Evolutionary conservation across 2,888 invertebrate species (phyloP).

Genomic region (Drosophila subquinaria): DNA sequence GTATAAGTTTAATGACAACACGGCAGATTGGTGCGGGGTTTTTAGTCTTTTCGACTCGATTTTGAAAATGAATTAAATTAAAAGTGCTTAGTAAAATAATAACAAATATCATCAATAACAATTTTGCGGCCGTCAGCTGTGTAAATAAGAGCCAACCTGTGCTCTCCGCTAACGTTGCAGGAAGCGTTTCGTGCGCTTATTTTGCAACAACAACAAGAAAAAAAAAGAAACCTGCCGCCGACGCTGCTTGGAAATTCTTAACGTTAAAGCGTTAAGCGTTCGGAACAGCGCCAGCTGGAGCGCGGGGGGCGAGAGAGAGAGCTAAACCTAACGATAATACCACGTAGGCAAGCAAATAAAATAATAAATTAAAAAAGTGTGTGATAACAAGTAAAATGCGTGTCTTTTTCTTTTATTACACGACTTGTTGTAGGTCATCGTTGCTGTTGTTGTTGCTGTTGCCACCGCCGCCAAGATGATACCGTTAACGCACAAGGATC

Average conservation of each 20-base stretch:
- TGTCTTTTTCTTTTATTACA: neutral
- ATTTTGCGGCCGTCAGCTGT: conserved; percentile 52
- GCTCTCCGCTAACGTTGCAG: conserved; percentile 36
- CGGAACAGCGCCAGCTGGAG: conserved; percentile 50
- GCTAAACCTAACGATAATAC: conserved; percentile 73
- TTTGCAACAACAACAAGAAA: conserved; percentile 25
- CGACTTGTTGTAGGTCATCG: conserved; percentile 4
- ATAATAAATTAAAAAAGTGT: neutral
- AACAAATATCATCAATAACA: conserved; percentile 38
- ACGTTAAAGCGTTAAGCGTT: conserved; percentile 25
- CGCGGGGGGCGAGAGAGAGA: conserved; percentile 17
- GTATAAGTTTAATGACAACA: conserved; percentile 72
- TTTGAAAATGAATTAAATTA: conserved; percentile 72
- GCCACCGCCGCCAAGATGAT: conserved; percentile 66
- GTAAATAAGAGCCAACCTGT: conserved; percentile 44
- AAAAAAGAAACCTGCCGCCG: conserved; percentile 44
- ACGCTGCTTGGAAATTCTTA: conserved; percentile 55
- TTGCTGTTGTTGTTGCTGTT: conserved; percentile 1
- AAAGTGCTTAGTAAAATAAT: conserved; percentile 33
- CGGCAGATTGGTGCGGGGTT: conserved; percentile 66
- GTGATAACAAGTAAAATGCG: conserved; percentile 42
- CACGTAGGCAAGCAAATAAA: conserved; percentile 83
- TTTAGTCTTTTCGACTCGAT: conserved; percentile 37
- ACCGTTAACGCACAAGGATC: conserved; percentile 91
- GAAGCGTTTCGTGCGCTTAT: conserved; percentile 51